These are phyloP conservation scores for Achlya flavicornis DNA, from an alignment of 2,888 invertebrate species.

Conservation along the genomic window DNA sequence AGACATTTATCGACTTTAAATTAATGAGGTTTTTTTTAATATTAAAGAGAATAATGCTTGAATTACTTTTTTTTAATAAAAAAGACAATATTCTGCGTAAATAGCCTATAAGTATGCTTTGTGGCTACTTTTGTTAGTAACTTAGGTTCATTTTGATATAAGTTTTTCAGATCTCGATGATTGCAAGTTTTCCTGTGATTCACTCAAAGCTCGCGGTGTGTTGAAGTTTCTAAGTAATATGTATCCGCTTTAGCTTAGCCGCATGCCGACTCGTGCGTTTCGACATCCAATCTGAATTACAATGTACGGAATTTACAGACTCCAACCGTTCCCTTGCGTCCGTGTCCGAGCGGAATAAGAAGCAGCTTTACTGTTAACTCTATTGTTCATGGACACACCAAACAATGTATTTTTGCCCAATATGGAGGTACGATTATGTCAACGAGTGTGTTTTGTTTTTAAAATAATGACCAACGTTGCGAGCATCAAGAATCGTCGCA, in stretches of 20 bases:
- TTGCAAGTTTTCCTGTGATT: too few species aligned
- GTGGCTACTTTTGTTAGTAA: too few species aligned
- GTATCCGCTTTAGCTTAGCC: constrained; percentile 65
- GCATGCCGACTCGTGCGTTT: constrained; percentile 78
- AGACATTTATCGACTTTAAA: constrained; percentile 41
- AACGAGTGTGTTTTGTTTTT: constrained; percentile 78
- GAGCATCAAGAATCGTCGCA: constrained; percentile 59
- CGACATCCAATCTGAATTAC: constrained; percentile 79
- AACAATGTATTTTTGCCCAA: constrained; percentile 81
- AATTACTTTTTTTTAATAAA: not conserved
- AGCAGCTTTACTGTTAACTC: constrained; percentile 79
- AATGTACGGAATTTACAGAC: constrained; percentile 76
- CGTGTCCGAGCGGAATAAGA: constrained; percentile 81
- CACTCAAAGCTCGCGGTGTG: constrained; percentile 44
- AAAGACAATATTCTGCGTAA: too few species aligned
- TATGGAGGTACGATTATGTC: constrained; percentile 80
- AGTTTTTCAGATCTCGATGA: too few species aligned
- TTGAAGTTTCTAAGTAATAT: constrained; percentile 35
- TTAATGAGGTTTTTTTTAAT: constrained; percentile 32
- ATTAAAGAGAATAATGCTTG: not conserved
- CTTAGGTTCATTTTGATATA: too few species aligned
- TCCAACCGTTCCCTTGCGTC: constrained; percentile 62
- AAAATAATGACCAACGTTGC: constrained; percentile 66
- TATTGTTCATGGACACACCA: constrained; percentile 76
- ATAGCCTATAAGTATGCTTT: too few species aligned